Evolutionary conservation across 1,140 invertebrate species (phyloP).

Genomic region (Yoshiicerus persimilis): DNA sequence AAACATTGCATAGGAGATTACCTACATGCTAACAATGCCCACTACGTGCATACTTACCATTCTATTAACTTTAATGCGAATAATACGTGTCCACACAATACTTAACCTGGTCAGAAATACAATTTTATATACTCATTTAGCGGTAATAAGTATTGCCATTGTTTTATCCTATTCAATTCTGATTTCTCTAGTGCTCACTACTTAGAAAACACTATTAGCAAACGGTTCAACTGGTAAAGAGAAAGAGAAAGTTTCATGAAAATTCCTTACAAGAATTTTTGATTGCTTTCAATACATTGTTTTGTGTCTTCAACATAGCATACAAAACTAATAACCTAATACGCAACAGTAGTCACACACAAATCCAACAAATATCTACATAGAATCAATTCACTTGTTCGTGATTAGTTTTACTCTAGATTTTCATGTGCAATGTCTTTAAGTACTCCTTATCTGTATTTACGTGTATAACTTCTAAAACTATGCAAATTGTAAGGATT

Average conservation of each 20-base stretch:
- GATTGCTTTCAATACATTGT: not conserved
- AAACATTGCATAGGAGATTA: not conserved
- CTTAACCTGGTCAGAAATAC: not conserved
- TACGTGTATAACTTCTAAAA: not conserved
- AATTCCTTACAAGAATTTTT: not conserved
- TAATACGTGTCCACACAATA: not conserved
- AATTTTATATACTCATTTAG: not conserved
- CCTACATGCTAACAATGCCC: not conserved
- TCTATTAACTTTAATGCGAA: not conserved
- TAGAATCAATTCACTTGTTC: not conserved
- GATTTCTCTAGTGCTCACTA: no score
- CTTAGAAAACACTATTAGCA: not conserved
- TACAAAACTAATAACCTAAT: not conserved
- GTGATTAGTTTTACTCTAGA: not conserved
- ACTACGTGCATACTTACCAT: not conserved
- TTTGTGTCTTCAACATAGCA: not conserved
- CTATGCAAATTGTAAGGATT: not conserved
- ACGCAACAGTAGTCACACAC: not conserved
- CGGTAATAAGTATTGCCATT: not conserved
- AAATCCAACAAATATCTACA: not conserved
- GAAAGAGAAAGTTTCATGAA: not conserved
- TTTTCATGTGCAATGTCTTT: not conserved
- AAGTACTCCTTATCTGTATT: not conserved
- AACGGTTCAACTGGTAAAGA: not conserved
- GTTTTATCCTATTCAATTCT: not conserved